phyloP scores from a whole-genome alignment of 1,140 invertebrate genomes.

The Musca vetustissima region DNA sequence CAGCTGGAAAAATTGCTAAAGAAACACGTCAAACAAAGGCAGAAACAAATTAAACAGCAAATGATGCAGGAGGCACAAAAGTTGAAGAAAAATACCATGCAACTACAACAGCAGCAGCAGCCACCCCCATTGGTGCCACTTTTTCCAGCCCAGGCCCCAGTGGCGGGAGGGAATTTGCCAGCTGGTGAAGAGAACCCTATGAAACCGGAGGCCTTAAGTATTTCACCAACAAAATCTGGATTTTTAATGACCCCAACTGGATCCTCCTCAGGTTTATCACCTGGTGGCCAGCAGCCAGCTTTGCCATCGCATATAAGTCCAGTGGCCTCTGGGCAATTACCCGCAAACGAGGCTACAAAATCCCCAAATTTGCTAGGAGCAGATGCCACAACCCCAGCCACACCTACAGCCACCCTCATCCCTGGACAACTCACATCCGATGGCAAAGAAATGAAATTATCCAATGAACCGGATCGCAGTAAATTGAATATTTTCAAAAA shows the following conservation, averaged over 20 bases:
- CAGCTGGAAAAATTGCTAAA: slow-evolving; percentile 41
- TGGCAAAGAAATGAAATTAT: slow-evolving; percentile 58
- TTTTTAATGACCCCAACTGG: background rate
- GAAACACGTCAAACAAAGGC: slow-evolving; percentile 42
- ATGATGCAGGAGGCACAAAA: background rate
- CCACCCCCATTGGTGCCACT: slow-evolving; percentile 5
- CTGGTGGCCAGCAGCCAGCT: too few relatives aligned
- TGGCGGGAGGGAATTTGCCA: background rate
- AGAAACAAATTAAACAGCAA: slow-evolving; percentile 37
- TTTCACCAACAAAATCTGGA: background rate
- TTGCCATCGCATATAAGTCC: too few relatives aligned
- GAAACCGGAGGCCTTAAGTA: background rate
- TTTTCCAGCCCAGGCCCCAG: background rate
- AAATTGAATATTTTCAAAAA: slow-evolving; percentile 86
- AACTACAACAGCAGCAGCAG: background rate
- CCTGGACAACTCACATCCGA: background rate
- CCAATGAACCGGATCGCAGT: slow-evolving; percentile 76
- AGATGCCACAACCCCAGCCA: background rate
- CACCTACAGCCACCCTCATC: too few relatives aligned
- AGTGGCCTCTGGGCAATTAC: too few relatives aligned
- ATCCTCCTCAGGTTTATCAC: too few relatives aligned
- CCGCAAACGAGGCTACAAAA: too few relatives aligned
- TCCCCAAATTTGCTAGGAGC: background rate
- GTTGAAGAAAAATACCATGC: background rate
- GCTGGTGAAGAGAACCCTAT: background rate